Percentiles rank a stretch among this genome's conserved stretches.
Conservation (phyloP, 2,113 vertebrate genomes). For the Nansenia antarctica region DNA sequence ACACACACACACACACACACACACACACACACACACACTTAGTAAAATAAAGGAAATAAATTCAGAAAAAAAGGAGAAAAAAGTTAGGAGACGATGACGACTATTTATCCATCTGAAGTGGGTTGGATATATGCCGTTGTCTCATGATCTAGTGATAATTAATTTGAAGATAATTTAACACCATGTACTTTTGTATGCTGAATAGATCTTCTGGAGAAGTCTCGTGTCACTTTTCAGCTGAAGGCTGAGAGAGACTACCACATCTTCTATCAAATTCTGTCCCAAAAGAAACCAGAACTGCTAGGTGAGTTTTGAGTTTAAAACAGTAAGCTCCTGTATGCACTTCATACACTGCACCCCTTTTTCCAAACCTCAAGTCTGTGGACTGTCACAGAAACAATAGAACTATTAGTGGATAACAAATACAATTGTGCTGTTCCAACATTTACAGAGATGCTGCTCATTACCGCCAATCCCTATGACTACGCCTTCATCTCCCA, state of each 20-base stretch:
- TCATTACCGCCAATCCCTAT: constrained; percentile 80
- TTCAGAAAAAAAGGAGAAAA: too few relatives aligned
- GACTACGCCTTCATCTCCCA: too few relatives aligned
- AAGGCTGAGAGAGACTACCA: constrained; percentile 91
- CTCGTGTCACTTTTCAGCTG: constrained; percentile 87
- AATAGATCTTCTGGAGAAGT: constrained; percentile 89
- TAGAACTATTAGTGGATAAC: not conserved
- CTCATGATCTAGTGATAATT: not conserved
- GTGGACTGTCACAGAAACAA: not conserved
- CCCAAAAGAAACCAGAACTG: constrained; percentile 88
- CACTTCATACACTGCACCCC: too few relatives aligned
- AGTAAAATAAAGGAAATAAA: too few relatives aligned
- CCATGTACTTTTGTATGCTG: not conserved
- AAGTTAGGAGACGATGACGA: too few relatives aligned
- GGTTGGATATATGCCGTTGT: too few relatives aligned
- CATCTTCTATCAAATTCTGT: constrained; percentile 93
- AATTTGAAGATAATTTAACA: not conserved
- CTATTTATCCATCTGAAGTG: too few relatives aligned
- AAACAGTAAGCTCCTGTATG: too few relatives aligned
- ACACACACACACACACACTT: too few relatives aligned
- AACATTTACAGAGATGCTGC: constrained; percentile 66
- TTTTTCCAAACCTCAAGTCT: not conserved
- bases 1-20: too few relatives aligned
- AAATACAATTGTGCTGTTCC: not conserved
- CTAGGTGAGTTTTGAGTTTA: constrained; percentile 71